Evolutionary conservation across 1,140 invertebrate genomes (phyloP).

Genomic region (Polyergus mexicanus): DNA sequence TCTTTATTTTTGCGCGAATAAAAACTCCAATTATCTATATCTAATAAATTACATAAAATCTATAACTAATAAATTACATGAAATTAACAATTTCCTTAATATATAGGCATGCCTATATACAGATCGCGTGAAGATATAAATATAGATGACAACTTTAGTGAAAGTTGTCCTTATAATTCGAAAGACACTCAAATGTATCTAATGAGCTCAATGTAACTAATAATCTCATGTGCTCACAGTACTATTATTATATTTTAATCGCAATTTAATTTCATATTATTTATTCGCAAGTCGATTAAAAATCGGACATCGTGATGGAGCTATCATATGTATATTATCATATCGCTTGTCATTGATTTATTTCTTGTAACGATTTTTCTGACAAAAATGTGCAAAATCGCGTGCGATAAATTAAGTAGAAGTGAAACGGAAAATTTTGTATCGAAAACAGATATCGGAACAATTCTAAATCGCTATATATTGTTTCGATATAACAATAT

Average conservation of each 20-base stretch:
- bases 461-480: neutral
- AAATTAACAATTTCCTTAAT: constrained; percentile 17
- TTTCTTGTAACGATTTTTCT: neutral
- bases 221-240: neutral
- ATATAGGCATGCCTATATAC: neutral
- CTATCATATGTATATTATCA: constrained; percentile 7
- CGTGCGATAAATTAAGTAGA: constrained; percentile 17
- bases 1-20: neutral
- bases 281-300: constrained; percentile 9
- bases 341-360: neutral
- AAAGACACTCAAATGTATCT: neutral
- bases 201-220: too few species aligned
- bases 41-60: too few species aligned
- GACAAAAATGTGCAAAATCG: constrained; percentile 3
- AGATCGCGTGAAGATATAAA: neutral
- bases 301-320: neutral
- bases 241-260: neutral
- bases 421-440: constrained; percentile 38
- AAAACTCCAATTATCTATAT: neutral
- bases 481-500: constrained; percentile 36
- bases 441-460: constrained; percentile 31
- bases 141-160: constrained; percentile 20
- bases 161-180: constrained; percentile 37
- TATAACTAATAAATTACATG: neutral
- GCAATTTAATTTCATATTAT: neutral